phyloP scores from a whole-genome alignment of 2,797 vertebrate genomes.

The Vespertilio murinus region DNA sequence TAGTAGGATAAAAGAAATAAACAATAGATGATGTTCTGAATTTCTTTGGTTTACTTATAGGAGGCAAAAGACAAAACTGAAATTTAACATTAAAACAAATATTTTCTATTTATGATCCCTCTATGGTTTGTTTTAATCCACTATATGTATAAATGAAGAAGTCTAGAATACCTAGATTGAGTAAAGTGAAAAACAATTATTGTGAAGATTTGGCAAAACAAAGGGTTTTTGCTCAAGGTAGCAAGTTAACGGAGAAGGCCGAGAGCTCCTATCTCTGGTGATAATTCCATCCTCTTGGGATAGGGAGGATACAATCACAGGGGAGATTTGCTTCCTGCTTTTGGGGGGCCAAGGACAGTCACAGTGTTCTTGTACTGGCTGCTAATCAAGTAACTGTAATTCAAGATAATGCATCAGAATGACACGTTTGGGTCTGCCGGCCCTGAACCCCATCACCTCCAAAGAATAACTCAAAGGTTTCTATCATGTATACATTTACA shows the following conservation, averaged over 20 bases:
- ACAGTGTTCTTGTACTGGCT: background rate
- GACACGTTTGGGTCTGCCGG: background rate
- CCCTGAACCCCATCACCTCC: background rate
- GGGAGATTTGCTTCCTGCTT: background rate
- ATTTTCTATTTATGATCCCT: background rate
- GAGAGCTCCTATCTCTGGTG: background rate
- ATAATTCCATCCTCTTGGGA: background rate
- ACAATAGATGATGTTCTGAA: background rate
- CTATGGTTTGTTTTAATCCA: background rate
- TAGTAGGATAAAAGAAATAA: background rate
- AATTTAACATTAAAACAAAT: constrained; percentile 13
- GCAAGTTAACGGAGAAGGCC: background rate
- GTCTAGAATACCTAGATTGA: background rate
- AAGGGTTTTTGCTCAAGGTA: background rate
- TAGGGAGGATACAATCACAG: too few relatives aligned
- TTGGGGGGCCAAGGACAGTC: background rate
- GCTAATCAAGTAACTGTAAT: background rate
- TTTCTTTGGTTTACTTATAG: constrained; percentile 16
- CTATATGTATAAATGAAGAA: constrained; percentile 6
- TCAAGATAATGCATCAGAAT: background rate
- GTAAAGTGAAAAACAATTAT: background rate
- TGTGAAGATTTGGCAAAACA: background rate
- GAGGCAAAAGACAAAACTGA: background rate
- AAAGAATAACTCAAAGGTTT: background rate
- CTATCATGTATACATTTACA: background rate